phyloP scores from a whole-genome alignment of 1,140 invertebrate genomes.

The Drosophila nigrodunni region DNA sequence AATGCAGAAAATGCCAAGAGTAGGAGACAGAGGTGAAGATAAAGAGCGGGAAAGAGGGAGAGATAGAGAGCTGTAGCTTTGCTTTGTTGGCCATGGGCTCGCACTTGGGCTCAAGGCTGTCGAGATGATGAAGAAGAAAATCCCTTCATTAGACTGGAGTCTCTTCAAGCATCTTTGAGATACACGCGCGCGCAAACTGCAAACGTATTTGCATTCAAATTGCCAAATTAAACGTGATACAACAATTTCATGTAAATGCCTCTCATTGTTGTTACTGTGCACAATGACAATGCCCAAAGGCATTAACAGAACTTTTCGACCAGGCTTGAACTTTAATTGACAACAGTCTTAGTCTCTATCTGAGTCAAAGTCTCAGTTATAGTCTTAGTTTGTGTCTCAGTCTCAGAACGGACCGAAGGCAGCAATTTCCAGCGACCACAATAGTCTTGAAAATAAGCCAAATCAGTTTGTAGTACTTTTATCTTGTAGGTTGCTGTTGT shows the following conservation, averaged over 20 bases:
- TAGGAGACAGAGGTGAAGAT: neutral
- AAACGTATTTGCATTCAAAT: conserved; percentile 68
- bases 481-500: conserved; percentile 6
- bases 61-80: neutral
- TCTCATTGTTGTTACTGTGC: conserved; percentile 32
- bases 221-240: conserved; percentile 75
- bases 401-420: neutral
- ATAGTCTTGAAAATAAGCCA: conserved; percentile 65
- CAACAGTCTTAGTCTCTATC: conserved; percentile 43
- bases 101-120: conserved; percentile 28
- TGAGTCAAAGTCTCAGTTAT: no score
- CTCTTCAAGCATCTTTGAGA: conserved; percentile 39
- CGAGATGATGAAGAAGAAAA: conserved; percentile 29
- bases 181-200: conserved; percentile 43
- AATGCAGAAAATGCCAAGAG: conserved; percentile 11
- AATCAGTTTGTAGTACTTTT: conserved; percentile 56
- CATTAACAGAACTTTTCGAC: conserved; percentile 55
- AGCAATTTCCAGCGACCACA: conserved; percentile 68
- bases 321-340: conserved; percentile 69
- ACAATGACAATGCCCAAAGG: conserved; percentile 66
- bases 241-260: conserved; percentile 67
- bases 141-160: conserved; percentile 55
- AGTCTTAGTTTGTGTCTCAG: no score
- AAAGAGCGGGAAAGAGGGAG: neutral
- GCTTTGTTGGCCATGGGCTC: conserved; percentile 15